Evolutionary conservation across 1,140 invertebrate genomes (phyloP).

Genomic region (Thaumatotibia leucotreta): DNA sequence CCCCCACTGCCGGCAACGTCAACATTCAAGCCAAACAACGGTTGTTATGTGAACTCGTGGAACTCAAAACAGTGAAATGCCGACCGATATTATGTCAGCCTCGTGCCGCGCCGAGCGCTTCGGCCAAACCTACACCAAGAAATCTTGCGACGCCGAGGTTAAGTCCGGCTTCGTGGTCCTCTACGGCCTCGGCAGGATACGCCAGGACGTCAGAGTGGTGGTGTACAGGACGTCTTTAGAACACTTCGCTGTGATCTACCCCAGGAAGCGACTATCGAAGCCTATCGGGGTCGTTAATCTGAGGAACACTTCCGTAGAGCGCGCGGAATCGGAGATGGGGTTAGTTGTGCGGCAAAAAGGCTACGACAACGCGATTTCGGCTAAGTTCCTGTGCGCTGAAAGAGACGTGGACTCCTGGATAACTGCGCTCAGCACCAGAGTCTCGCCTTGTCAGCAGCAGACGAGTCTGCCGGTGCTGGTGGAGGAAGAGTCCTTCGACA

Average conservation of each 20-base stretch:
- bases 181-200: slow-evolving; percentile 76
- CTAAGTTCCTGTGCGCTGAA: slow-evolving; percentile 78
- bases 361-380: slow-evolving; percentile 78
- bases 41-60: slow-evolving; percentile 36
- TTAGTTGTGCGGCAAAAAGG: slow-evolving; percentile 79
- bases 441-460: slow-evolving; percentile 73
- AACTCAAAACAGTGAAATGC: slow-evolving; percentile 59
- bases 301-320: slow-evolving; percentile 78
- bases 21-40: slow-evolving; percentile 10
- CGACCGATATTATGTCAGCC: slow-evolving; percentile 55
- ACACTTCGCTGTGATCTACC: slow-evolving; percentile 82
- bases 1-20: neutral
- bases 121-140: slow-evolving; percentile 42
- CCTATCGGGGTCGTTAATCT: slow-evolving; percentile 81
- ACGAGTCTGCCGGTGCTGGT: slow-evolving; percentile 79
- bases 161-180: slow-evolving; percentile 81
- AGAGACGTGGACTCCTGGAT: slow-evolving; percentile 80
- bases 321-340: slow-evolving; percentile 70
- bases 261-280: slow-evolving; percentile 80
- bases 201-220: slow-evolving; percentile 80
- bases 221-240: slow-evolving; percentile 82
- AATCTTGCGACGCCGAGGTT: slow-evolving; percentile 79
- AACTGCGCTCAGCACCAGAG: slow-evolving; percentile 77
- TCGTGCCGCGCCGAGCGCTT: slow-evolving; percentile 48
- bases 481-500: slow-evolving; percentile 77